A percentile compares a stretch with the other conserved stretches of the same genome.
phyloP scores from a whole-genome alignment of 2,888 invertebrate species.

The Phlogophora meticulosa region DNA sequence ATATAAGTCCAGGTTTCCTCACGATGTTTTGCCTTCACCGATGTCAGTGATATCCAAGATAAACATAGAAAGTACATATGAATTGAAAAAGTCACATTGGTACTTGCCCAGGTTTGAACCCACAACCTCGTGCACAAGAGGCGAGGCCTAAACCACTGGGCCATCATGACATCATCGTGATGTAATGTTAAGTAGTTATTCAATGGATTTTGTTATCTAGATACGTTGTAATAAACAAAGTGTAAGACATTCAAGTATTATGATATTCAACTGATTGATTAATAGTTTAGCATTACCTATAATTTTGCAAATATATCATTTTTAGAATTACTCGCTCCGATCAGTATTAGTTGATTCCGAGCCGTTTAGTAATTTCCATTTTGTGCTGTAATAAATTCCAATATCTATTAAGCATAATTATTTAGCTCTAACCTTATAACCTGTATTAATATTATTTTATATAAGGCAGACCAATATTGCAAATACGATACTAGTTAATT shows the following conservation, averaged over 20 bases:
- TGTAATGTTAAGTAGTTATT: no score
- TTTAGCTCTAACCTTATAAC: slow-evolving; percentile 53
- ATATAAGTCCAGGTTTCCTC: no score
- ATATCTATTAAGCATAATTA: slow-evolving; percentile 57
- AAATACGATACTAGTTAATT: slow-evolving; percentile 42
- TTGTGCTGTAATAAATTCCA: slow-evolving; percentile 52
- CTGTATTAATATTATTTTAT: slow-evolving; percentile 41
- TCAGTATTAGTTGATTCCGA: slow-evolving; percentile 7
- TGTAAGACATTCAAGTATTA: no score
- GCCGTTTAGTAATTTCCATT: slow-evolving; percentile 37
- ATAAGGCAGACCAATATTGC: slow-evolving; percentile 24
- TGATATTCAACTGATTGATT: slow-evolving; percentile 57
- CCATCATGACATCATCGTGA: no score
- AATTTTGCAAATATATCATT: slow-evolving; percentile 46
- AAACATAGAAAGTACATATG: no score
- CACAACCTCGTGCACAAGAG: no score
- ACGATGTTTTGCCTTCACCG: no score
- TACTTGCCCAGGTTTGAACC: no score
- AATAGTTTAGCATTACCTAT: slow-evolving; percentile 37
- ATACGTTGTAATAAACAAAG: slow-evolving; percentile 35
- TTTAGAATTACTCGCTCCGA: slow-evolving; percentile 29
- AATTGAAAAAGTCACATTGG: no score
- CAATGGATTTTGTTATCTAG: not conserved
- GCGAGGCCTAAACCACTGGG: no score
- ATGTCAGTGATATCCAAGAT: no score